A percentile compares a stretch with the other conserved stretches of the same genome.
phyloP scores from a whole-genome alignment of 2,888 invertebrate species.

The Drosophila anceps region DNA sequence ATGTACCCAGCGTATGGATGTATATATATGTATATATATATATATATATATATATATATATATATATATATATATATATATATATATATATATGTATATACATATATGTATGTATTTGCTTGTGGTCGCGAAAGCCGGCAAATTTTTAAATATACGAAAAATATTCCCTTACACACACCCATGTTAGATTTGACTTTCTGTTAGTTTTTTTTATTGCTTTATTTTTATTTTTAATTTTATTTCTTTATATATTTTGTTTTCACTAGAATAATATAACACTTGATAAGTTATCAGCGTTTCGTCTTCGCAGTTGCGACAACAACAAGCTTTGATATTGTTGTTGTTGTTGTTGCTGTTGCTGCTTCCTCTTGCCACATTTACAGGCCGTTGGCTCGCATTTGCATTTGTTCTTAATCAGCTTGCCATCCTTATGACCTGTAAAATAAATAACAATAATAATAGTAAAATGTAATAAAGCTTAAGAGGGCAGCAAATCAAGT shows the following conservation, averaged over 20 bases:
- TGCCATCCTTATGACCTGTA: conserved; percentile 57
- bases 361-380: conserved; percentile 67
- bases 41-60: not conserved
- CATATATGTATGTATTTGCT: not conserved
- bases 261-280: conserved; percentile 72
- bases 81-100: not conserved
- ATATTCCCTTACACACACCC: conserved; percentile 27
- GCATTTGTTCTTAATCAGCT: conserved; percentile 58
- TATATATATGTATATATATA: too few relatives aligned
- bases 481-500: not conserved
- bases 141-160: not conserved
- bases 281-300: conserved; percentile 73
- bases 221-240: conserved; percentile 18
- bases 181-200: conserved; percentile 27
- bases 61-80: not conserved
- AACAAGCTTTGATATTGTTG: conserved; percentile 47
- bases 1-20: not conserved
- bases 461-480: not conserved
- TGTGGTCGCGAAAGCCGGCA: conserved; percentile 22
- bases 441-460: conserved; percentile 25
- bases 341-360: conserved; percentile 32
- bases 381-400: conserved; percentile 79
- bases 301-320: conserved; percentile 60
- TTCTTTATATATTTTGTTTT: not conserved
- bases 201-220: conserved; percentile 19